phyloP scores from a whole-genome alignment of 2,888 invertebrate genomes.

The Trilocha varians region DNA sequence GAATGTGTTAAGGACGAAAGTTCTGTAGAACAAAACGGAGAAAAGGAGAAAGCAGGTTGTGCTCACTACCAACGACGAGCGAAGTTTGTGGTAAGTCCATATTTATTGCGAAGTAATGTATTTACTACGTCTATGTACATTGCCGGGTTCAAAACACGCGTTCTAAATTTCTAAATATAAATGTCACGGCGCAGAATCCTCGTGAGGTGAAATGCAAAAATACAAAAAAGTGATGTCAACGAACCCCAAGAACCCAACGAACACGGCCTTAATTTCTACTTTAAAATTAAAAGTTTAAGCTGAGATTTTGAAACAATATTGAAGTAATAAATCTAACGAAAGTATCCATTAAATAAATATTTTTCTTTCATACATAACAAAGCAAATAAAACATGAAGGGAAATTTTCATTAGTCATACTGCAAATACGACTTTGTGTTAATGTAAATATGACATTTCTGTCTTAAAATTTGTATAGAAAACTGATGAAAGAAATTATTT shows the following conservation, averaged over 20 bases:
- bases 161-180: constrained; percentile 39
- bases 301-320: no score
- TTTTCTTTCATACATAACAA: no score
- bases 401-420: no score
- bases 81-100: constrained; percentile 84
- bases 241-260: constrained; percentile 6
- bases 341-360: no score
- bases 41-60: constrained; percentile 80
- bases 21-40: constrained; percentile 30
- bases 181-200: constrained; percentile 34
- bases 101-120: constrained; percentile 2
- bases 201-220: constrained; percentile 16
- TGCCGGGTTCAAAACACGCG: constrained; percentile 9
- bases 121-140: constrained; percentile 16
- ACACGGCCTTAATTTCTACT: not conserved
- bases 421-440: no score
- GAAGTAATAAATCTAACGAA: no score
- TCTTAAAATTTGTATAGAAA: no score
- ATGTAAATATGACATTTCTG: no score
- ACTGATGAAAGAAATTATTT: no score
- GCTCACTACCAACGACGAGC: constrained; percentile 88
- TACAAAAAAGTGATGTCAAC: constrained; percentile 10
- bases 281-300: not conserved
- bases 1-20: constrained; percentile 31
- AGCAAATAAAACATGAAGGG: no score